Conservation (phyloP, 2,113 vertebrate species). For the Nycticebus coucang region DNA sequence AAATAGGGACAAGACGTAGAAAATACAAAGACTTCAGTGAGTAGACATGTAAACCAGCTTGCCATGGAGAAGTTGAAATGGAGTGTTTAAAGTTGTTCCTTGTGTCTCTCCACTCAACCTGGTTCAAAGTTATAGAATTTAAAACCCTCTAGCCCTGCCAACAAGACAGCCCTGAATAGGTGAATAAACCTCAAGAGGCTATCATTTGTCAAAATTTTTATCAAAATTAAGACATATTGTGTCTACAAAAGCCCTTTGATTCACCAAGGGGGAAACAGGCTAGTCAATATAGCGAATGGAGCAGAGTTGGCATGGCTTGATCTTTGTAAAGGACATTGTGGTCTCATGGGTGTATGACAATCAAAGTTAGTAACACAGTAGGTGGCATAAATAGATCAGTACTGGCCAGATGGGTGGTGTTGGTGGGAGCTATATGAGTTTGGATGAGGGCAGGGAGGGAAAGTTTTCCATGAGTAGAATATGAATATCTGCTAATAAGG, state of each 20-base stretch:
- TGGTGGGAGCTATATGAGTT: not conserved
- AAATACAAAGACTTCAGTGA: not conserved
- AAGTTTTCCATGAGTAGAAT: not conserved
- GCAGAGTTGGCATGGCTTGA: not conserved
- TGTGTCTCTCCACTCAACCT: not conserved
- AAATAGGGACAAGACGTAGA: not conserved
- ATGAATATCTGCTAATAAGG: not conserved
- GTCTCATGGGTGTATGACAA: not conserved
- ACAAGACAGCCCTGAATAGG: not conserved
- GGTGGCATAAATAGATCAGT: not conserved
- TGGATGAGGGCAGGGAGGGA: not conserved
- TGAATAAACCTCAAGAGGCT: not conserved
- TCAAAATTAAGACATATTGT: not conserved
- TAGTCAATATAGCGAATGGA: not conserved
- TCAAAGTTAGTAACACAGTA: not conserved
- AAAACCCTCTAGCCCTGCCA: not conserved
- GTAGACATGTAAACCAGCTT: not conserved
- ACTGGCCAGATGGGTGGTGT: not conserved
- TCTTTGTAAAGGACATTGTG: not conserved
- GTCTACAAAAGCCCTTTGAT: not conserved
- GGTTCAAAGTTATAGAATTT: not conserved
- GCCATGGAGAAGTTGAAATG: not conserved
- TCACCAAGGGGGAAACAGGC: not conserved
- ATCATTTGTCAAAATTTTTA: not conserved
- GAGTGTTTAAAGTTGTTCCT: not conserved